phyloP scores from a whole-genome alignment of 2,888 invertebrate genomes.

The Baronia brevicornis region DNA sequence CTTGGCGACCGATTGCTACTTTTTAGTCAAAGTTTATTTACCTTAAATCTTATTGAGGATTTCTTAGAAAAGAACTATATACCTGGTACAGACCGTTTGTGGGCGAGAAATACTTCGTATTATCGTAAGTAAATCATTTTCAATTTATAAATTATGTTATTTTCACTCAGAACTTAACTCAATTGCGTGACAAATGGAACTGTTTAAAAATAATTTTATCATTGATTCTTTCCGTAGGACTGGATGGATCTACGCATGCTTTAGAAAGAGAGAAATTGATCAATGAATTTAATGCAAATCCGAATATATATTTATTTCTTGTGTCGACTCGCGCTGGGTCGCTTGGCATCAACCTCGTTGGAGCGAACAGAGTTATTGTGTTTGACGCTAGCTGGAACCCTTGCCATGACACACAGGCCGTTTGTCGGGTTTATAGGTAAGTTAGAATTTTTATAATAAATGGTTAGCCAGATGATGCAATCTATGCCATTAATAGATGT shows the following conservation, averaged over 20 bases:
- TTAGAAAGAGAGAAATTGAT: constrained; percentile 96
- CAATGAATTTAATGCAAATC: constrained; percentile 95
- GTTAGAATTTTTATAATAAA: constrained; percentile 4
- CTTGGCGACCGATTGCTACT: constrained; percentile 93
- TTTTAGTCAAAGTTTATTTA: constrained; percentile 97
- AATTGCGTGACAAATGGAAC: no score
- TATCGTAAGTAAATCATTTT: constrained; percentile 81
- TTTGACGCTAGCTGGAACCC: constrained; percentile 99
- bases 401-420: constrained; percentile 98
- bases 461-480: no score
- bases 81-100: constrained; percentile 82
- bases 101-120: constrained; percentile 92
- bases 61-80: constrained; percentile 85
- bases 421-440: constrained; percentile 92
- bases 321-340: constrained; percentile 98
- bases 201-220: neutral
- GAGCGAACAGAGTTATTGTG: constrained; percentile 97
- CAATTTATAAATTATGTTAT: neutral
- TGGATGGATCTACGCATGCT: constrained; percentile 97
- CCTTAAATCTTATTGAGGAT: constrained; percentile 95
- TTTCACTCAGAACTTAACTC: no score
- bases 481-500: no score
- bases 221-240: constrained; percentile 53
- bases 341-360: constrained; percentile 96
- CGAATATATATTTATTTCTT: constrained; percentile 90